Conservation (phyloP, 2,797 vertebrate genomes). For the Rachycentron canadum region DNA sequence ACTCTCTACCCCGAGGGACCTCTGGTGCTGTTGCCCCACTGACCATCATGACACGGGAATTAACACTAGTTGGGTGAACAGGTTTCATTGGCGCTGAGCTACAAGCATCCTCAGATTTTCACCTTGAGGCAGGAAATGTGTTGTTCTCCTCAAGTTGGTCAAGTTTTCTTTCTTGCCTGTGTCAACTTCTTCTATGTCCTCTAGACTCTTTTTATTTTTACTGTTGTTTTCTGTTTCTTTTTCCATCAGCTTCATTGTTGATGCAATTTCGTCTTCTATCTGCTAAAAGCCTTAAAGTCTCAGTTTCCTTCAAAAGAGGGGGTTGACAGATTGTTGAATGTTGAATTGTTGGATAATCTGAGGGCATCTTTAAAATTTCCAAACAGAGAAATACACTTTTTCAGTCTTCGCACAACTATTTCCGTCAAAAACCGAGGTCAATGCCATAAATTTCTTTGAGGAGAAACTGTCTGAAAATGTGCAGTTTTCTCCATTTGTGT, state of each 20-base stretch:
- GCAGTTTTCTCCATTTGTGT: neutral
- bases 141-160: neutral
- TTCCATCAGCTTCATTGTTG: neutral
- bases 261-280: neutral
- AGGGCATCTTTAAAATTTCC: neutral
- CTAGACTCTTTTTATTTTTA: no score
- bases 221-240: neutral
- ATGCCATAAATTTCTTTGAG: neutral
- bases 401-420: neutral
- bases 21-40: constrained; percentile 11
- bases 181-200: neutral
- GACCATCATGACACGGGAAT: constrained; percentile 16
- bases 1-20: constrained; percentile 1
- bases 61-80: constrained; percentile 1
- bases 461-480: no score
- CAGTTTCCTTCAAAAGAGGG: neutral
- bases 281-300: neutral
- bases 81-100: constrained; percentile 7
- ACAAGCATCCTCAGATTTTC: neutral
- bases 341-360: neutral
- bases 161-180: neutral
- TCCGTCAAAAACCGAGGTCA: neutral
- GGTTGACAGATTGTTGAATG: neutral
- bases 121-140: constrained; percentile 2
- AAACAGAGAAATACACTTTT: neutral